phyloP scores from a whole-genome alignment of 1,140 invertebrate species.

The Trichoplusia ni region DNA sequence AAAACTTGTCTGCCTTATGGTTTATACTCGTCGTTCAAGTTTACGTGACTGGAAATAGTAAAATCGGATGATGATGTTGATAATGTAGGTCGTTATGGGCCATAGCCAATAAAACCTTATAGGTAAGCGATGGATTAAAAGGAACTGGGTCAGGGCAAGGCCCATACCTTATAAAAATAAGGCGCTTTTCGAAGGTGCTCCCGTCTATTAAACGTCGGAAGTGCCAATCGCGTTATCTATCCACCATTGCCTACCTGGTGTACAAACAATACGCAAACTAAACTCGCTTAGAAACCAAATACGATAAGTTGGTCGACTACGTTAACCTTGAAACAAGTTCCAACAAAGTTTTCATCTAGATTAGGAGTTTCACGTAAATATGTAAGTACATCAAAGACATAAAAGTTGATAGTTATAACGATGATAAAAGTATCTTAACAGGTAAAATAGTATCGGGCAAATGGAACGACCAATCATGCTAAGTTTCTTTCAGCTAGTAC shows the following conservation, averaged over 20 bases:
- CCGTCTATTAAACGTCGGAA: slow-evolving; percentile 41
- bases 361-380: slow-evolving; percentile 21
- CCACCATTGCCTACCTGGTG: slow-evolving; percentile 22
- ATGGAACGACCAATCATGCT: slow-evolving; percentile 45
- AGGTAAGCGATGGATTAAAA: slow-evolving; percentile 80
- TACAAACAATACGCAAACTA: slow-evolving; percentile 31
- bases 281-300: slow-evolving; percentile 29
- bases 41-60: slow-evolving; percentile 81
- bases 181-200: slow-evolving; percentile 49
- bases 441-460: slow-evolving; percentile 32
- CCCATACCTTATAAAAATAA: slow-evolving; percentile 71
- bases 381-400: slow-evolving; percentile 17
- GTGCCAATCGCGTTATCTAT: slow-evolving; percentile 44
- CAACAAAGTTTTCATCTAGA: slow-evolving; percentile 19
- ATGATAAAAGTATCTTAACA: slow-evolving; percentile 20
- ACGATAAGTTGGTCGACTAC: slow-evolving; percentile 10
- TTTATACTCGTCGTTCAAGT: slow-evolving; percentile 75
- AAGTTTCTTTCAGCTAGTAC: slow-evolving; percentile 50
- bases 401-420: slow-evolving; percentile 15
- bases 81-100: slow-evolving; percentile 80
- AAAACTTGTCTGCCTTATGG: slow-evolving; percentile 53
- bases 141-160: slow-evolving; percentile 74
- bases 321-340: slow-evolving; percentile 18
- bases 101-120: slow-evolving; percentile 80
- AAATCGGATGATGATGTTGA: slow-evolving; percentile 81